Conservation (phyloP, 2,888 invertebrate species). For the Mechanitis messenoides region DNA sequence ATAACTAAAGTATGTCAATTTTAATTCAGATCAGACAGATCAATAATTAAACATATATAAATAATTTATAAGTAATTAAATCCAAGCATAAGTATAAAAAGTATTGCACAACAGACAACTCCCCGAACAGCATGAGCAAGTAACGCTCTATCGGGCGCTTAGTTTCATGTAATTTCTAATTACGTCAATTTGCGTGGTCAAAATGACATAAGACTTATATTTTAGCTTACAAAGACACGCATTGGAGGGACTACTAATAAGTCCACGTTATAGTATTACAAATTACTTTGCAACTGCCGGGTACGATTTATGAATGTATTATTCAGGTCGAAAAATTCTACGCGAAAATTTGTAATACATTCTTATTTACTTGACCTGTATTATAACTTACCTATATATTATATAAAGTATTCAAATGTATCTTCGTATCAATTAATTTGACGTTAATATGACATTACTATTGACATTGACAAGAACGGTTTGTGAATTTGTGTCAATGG, state of each 20-base stretch:
- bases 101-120: slow-evolving; percentile 37
- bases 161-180: slow-evolving; percentile 64
- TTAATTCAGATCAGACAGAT: no score
- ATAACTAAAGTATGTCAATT: no score
- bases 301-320: background rate
- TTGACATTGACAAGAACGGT: no score
- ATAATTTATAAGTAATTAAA: slow-evolving; percentile 10
- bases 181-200: slow-evolving; percentile 68
- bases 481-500: no score
- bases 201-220: slow-evolving; percentile 69
- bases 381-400: background rate
- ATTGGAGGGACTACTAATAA: slow-evolving; percentile 24
- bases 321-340: background rate
- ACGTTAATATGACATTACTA: no score
- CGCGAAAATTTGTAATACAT: background rate
- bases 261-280: slow-evolving; percentile 8
- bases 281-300: background rate
- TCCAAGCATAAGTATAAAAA: slow-evolving; percentile 19
- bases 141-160: slow-evolving; percentile 47
- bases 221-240: slow-evolving; percentile 46
- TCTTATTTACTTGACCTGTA: background rate
- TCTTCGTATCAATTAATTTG: no score
- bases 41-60: background rate
- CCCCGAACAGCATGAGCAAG: slow-evolving; percentile 45
- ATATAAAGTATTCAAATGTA: no score